Conservation (phyloP, 2,888 invertebrate species). For the Eupithecia pulchellata region DNA sequence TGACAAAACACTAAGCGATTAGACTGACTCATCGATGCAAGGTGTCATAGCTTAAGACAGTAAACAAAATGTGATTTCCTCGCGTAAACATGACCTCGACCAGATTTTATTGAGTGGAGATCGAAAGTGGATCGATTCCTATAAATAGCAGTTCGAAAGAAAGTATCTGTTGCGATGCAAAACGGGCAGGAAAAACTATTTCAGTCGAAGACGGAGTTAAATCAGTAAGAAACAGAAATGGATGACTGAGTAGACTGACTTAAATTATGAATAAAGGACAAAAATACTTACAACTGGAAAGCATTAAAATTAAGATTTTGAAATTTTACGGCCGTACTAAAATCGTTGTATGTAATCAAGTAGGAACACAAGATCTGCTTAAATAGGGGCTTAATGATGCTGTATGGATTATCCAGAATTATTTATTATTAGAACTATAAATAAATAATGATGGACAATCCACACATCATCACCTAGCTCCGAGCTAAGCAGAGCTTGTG, state of each 20-base stretch:
- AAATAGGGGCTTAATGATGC: too few relatives aligned
- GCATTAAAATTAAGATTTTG: neutral
- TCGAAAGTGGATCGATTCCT: slow-evolving; percentile 8
- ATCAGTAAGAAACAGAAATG: slow-evolving; percentile 16
- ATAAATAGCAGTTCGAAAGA: slow-evolving; percentile 20
- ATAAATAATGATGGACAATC: too few relatives aligned
- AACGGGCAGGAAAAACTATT: slow-evolving; percentile 25
- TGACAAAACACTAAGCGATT: slow-evolving; percentile 38
- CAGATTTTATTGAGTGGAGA: slow-evolving; percentile 8
- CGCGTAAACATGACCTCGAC: slow-evolving; percentile 55
- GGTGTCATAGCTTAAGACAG: slow-evolving; percentile 71
- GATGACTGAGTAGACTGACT: neutral
- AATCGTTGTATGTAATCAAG: too few relatives aligned
- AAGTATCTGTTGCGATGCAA: slow-evolving; percentile 16
- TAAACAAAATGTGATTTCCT: slow-evolving; percentile 52
- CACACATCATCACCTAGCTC: too few relatives aligned
- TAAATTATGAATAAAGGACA: slow-evolving; percentile 6
- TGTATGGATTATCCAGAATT: too few relatives aligned
- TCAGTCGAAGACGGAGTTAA: slow-evolving; percentile 11
- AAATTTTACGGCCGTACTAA: neutral
- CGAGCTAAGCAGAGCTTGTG: too few relatives aligned
- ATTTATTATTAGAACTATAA: too few relatives aligned
- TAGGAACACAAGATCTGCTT: too few relatives aligned
- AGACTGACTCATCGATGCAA: slow-evolving; percentile 71
- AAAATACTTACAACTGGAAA: neutral